Conservation (phyloP, 2,797 vertebrate genomes). For the Pelobates cultripes region DNA sequence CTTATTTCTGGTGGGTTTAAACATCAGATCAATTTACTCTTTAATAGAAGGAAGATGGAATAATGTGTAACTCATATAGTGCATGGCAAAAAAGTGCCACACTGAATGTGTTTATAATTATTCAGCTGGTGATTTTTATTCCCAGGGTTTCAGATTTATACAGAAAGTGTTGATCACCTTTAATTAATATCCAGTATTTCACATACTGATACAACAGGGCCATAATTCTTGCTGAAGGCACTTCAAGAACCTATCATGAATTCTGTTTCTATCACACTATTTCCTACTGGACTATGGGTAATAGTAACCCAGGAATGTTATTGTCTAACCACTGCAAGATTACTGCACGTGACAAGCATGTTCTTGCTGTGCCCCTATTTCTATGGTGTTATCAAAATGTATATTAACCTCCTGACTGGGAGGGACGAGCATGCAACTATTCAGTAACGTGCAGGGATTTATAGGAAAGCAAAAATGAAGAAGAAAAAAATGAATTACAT, state of each 20-base stretch:
- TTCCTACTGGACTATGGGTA: constrained; percentile 12
- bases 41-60: constrained; percentile 4
- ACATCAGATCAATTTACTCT: constrained; percentile 16
- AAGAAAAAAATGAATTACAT: too few relatives aligned
- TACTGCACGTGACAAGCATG: constrained; percentile 47
- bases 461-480: too few relatives aligned
- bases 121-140: not conserved
- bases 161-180: constrained; percentile 2
- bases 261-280: not conserved
- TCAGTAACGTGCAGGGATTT: not conserved
- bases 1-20: constrained; percentile 21
- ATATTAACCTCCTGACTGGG: constrained; percentile 26
- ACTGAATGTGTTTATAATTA: constrained; percentile 22
- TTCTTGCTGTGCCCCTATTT: constrained; percentile 41
- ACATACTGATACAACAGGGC: not conserved
- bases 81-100: constrained; percentile 1
- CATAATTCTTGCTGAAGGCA: not conserved
- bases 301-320: not conserved
- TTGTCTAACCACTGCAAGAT: constrained; percentile 10
- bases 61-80: constrained; percentile 24
- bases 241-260: not conserved
- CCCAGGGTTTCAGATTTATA: not conserved
- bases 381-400: constrained; percentile 32
- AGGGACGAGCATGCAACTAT: constrained; percentile 12
- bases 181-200: not conserved